Base-by-base conservation (phyloP, 2,888 invertebrate genomes). In the Hylaea fasciaria region DNA sequence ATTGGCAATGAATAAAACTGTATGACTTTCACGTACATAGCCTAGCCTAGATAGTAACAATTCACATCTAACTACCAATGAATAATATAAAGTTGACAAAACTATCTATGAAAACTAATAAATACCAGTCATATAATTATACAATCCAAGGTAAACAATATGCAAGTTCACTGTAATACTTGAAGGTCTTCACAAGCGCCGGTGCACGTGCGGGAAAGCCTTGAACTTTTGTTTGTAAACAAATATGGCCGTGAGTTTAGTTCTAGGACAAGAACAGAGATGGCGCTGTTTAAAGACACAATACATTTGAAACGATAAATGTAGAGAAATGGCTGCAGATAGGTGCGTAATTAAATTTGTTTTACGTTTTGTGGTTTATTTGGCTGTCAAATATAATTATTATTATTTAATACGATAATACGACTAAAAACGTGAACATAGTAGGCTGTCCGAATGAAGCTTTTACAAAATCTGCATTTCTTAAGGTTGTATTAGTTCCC, bases 221-320 rank as follows among this genome's bases (percentile, higher is more conserved):
- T 85, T 83, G 83, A 83, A 83, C 83, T 80, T 75, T 69, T 74
- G 64, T 73, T 74, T 73, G 82, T 86, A 87, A 86, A 89, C 85
- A 87, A 85, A 86, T 66, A 44, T 82, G 86, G 71, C 87, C 85
- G 37, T 88, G 87, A 78, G 72, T 54, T 54, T 74, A 80, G 81
- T 90, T 83, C 64, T 0, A 1, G 0, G 3, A 8, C 1, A 1
- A 7, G 0, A 1, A 9, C 46, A 72, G 55, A 90, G 91, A 85
- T 87, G 87, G 86, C 86, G 80, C 57, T 80, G 37, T 46, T 45
- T n/a, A 7, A n/a, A n/a, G 1, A 10, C 37, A 37, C n/a, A n/a
- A n/a, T n/a, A n/a, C n/a, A n/a, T 37, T 3, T 10, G 37, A 10
- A 32, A 9, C 3, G 9, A 9, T 9, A 10, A 7, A 32, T 10